These are phyloP conservation scores for Pseudobourletiella spinata DNA, from an alignment of 1,140 invertebrate genomes.

Conservation along the genomic window DNA sequence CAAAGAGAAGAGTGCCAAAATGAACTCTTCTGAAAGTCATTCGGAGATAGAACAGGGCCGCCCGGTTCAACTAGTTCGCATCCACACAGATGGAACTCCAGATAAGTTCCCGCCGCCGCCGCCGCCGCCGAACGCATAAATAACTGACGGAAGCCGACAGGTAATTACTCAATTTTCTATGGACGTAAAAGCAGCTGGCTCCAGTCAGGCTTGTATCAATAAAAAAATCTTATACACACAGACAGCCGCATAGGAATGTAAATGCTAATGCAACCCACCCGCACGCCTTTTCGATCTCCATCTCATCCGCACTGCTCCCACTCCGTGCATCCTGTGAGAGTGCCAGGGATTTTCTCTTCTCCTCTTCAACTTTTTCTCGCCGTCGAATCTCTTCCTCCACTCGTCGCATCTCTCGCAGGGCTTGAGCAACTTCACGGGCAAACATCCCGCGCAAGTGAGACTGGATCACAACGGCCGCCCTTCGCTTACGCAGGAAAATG, in stretches of 20 bases:
- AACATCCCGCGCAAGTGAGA: constrained; percentile 80
- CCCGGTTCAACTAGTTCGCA: no score
- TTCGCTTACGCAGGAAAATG: constrained; percentile 65
- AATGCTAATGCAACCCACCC: no score
- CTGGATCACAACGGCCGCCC: constrained; percentile 83
- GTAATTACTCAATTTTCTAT: neutral
- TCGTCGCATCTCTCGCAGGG: constrained; percentile 76
- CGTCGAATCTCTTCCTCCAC: constrained; percentile 84
- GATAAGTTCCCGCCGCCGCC: no score
- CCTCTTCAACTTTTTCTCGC: constrained; percentile 61
- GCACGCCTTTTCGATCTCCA: constrained; percentile 5
- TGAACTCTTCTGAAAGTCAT: no score
- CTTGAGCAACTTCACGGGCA: constrained; percentile 73
- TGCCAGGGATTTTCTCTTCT: constrained; percentile 45
- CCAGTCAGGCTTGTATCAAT: no score
- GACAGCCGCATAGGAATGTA: neutral
- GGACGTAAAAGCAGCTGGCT: no score
- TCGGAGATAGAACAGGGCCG: no score
- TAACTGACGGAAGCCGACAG: constrained; percentile 1
- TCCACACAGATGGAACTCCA: no score
- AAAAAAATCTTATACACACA: neutral
- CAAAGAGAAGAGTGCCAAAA: no score
- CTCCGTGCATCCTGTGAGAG: neutral
- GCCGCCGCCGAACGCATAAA: no score
- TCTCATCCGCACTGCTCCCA: constrained; percentile 9